Evolutionary conservation across 2,113 vertebrate genomes (phyloP), one percentile per base, ranked within the genome.

Genomic region (Montifringilla adamsi): DNA sequence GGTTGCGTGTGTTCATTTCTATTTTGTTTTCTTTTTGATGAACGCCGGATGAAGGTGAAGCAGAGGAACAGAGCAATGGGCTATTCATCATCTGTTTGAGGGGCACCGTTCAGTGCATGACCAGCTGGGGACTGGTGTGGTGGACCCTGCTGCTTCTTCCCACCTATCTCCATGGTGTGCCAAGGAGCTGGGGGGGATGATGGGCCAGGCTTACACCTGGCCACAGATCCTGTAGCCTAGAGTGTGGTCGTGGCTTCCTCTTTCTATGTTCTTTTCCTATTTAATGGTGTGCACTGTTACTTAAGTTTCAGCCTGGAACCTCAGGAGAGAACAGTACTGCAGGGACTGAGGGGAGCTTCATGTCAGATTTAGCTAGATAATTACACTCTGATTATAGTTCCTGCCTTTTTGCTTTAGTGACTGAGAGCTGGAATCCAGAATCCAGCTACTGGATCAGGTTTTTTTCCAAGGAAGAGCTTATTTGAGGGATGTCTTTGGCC

Each of bases 1-100:
- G 97, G 92, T 53, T 74, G 94, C 5, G 86, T 83, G 93, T 94
- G 93, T 96, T 91, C 77, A 84, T 96, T 96, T 95, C 83, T 95
- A 20, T 97, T 98, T 88, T 94, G 94, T 98, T 96, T 90, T 97
- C 84, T 76, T 94, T 81, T 89, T 11, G 75, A 93, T 93, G 95
- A 95, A 92, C 77, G 95, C 93, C 60, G 77, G 70, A 53, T 44
- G 89, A 91, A 96, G 85, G 89, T 85, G 94, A 94, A 63, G 73
- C 59, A 60, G 86, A 53, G 41, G 84, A 91, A 63, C 62, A 46
- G 92, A 87, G 89, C 76, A 53, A 72, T 13, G 86, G 83, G 76
- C 50, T 47, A 30, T 76, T 86, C 89, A 82, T 85, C 69, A 46
- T 64, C 81, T 63, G 56, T 87, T 88, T 26, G 68, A 82, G 47